Evolutionary conservation across 64 coral and sea anemone genomes (phyloP).

Genomic region (Stylophora pistillata): DNA sequence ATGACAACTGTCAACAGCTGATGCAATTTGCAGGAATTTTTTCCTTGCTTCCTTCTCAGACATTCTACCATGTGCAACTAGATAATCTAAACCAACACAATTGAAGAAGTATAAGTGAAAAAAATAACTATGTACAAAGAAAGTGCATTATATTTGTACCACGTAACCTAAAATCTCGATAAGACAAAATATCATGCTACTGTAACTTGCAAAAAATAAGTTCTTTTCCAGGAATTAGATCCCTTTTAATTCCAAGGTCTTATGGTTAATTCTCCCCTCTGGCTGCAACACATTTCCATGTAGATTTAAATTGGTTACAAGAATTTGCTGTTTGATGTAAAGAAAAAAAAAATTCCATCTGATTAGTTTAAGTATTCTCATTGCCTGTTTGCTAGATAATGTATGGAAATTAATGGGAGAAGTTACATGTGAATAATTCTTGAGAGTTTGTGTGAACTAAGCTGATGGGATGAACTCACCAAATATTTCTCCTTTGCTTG

Average conservation of each 20-base stretch:
- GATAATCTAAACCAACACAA: conserved; percentile 64
- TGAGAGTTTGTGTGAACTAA: not conserved
- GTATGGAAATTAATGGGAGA: too few species aligned
- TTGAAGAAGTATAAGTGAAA: not conserved
- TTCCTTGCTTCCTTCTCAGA: conserved; percentile 89
- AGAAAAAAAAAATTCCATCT: not conserved
- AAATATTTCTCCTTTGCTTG: conserved; percentile 97
- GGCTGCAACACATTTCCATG: too few species aligned
- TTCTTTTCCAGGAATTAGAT: too few species aligned
- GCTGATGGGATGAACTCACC: conserved; percentile 44
- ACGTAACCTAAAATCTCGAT: too few species aligned
- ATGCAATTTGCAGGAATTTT: conserved; percentile 93
- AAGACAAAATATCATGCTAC: too few species aligned
- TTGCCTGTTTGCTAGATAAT: not conserved
- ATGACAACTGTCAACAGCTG: conserved; percentile 91
- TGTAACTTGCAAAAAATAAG: too few species aligned
- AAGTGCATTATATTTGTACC: not conserved
- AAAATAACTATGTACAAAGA: not conserved
- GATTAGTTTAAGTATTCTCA: too few species aligned
- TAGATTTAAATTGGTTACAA: too few species aligned
- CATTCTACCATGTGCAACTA: conserved; percentile 93
- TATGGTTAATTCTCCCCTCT: too few species aligned
- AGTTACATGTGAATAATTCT: too few species aligned
- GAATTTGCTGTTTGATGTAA: too few species aligned
- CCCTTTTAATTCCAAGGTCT: too few species aligned